Evolutionary conservation across 2,797 vertebrate species (phyloP), one percentile per base, ranked within the genome.

Genomic region (Lithobates sylvaticus): DNA sequence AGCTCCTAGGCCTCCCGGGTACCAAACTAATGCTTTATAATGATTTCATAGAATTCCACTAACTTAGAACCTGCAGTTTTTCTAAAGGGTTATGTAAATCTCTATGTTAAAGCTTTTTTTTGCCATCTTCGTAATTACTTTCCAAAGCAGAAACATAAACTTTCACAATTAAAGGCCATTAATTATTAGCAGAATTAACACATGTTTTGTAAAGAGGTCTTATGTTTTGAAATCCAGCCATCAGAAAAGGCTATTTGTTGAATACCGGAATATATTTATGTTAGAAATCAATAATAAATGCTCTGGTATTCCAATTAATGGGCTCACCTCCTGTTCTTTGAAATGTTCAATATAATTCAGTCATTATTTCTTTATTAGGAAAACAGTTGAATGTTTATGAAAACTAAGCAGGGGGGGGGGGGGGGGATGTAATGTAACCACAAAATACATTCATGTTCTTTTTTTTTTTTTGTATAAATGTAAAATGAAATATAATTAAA

Each of bases 21-120:
- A 50, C 68, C 73, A 69, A 34, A 76, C 39, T 84, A 84, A 84
- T 84, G 73, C 82, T 69, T 84, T 84, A 54, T 84, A 76, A 84
- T 84, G 73, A 84, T 84, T 76, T 76, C 64, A 76, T 69, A 76
- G 64, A 82, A 82, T 44, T 82, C 58, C 54, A 39, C 70, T 82
- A 64, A 76, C 64, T 78, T 64, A 44, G 32, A 68, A 84, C 58
- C 42, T 78, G 50, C 67, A 61, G 76, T n/a, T n/a, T 70, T 78
- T 83, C 18, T 50, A 78, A 67, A 77, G 70, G 67, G 74, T 64
- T 83, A 67, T 75, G 81, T 67, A 83, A 83, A 76, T 83, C 64
- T 70, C 65, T 50, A 27, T 26, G 23, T 61, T 58, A 42, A 18
- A 64, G 50, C 12, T 18, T 34, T 68, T n/a, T 64, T 76, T 77